Evolutionary conservation across 2,888 invertebrate genomes (phyloP).

Genomic region (Acheta domesticus): DNA sequence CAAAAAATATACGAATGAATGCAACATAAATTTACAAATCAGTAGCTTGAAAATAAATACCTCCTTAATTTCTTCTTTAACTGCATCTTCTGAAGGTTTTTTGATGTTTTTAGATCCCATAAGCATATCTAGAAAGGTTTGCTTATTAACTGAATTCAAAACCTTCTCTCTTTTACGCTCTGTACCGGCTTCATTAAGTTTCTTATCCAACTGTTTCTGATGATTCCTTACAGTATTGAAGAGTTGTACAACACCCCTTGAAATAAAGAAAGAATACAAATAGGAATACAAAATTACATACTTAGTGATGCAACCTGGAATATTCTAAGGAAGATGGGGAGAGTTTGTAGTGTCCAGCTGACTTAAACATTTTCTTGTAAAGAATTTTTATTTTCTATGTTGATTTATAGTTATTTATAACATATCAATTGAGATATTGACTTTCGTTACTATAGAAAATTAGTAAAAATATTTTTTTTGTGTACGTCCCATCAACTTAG

Average conservation of each 20-base stretch:
- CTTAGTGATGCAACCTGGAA: no score
- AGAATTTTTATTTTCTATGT: no score
- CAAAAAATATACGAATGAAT: background rate
- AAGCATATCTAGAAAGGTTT: conserved; percentile 71
- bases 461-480: no score
- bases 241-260: conserved; percentile 83
- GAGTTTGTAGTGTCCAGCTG: no score
- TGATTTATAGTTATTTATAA: no score
- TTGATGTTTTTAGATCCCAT: conserved; percentile 58
- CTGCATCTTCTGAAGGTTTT: conserved; percentile 44
- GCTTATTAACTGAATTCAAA: conserved; percentile 71
- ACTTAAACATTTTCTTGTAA: no score
- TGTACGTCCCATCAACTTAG: no score
- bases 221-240: conserved; percentile 88
- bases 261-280: background rate
- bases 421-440: no score
- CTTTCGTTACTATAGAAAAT: no score
- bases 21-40: conserved; percentile 38
- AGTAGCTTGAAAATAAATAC: conserved; percentile 35
- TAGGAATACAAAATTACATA: no score
- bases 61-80: conserved; percentile 39
- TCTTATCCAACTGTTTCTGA: conserved; percentile 70
- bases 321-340: no score
- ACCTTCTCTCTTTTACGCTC: conserved; percentile 74
- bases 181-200: conserved; percentile 68